Evolutionary conservation across 2,888 invertebrate genomes (phyloP).

Genomic region (Pammene aurita): DNA sequence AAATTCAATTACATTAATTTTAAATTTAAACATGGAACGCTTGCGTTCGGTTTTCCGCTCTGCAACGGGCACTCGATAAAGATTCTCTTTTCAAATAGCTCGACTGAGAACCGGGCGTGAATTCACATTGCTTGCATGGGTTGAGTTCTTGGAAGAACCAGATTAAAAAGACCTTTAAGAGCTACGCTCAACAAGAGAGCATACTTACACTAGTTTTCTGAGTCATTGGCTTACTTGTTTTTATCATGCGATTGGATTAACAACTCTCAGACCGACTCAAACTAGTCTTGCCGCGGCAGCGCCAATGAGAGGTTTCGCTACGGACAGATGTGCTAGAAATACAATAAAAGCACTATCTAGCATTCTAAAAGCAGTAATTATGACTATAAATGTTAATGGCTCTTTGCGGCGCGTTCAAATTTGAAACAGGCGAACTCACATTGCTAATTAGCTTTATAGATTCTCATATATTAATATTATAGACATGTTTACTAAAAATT

Average conservation of each 20-base stretch:
- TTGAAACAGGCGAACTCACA: slow-evolving; percentile 14
- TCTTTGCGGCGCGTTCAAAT: slow-evolving; percentile 8
- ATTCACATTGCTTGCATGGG: not conserved
- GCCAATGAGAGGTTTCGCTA: slow-evolving; percentile 44
- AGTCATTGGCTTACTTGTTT: not conserved
- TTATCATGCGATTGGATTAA: not conserved
- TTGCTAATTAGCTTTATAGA: slow-evolving; percentile 18
- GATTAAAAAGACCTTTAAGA: not conserved
- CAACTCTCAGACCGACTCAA: slow-evolving; percentile 42
- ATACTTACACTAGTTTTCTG: not conserved
- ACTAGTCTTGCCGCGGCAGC: slow-evolving; percentile 45
- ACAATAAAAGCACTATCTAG: slow-evolving; percentile 37
- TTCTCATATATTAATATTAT: not conserved
- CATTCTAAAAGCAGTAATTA: slow-evolving; percentile 30
- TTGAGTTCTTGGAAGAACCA: not conserved
- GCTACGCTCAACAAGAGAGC: not conserved
- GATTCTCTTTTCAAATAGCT: slow-evolving; percentile 47
- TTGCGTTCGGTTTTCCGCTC: slow-evolving; percentile 47
- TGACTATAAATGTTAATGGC: slow-evolving; percentile 25
- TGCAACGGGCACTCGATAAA: slow-evolving; percentile 47
- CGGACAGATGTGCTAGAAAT: slow-evolving; percentile 35
- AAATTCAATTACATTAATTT: slow-evolving; percentile 36
- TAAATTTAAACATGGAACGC: slow-evolving; percentile 45
- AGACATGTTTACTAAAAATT: slow-evolving; percentile 1
- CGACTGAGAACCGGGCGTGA: slow-evolving; percentile 33